Base-by-base conservation (phyloP, 37 sponge, comb jelly and placozoan species). In the Lycopodina hypogea region DNA sequence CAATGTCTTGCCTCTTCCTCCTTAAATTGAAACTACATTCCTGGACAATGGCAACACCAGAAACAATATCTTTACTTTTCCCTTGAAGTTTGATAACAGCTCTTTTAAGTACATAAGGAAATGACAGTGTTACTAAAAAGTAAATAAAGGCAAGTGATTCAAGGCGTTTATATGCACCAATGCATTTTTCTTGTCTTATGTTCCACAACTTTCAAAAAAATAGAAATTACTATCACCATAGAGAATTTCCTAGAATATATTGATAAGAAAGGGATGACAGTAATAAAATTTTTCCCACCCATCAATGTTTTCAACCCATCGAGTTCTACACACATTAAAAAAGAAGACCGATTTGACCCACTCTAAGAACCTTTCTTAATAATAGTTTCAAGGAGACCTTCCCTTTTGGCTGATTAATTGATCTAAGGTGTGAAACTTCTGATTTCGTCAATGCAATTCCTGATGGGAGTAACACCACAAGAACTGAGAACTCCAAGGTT, bases 241-340 rank as follows among this genome's bases (percentile, higher is more conserved):
- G 29, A 88, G 26, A 57, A 83, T 83, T 18, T 74, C 78, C 45
- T 88, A 83, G 65, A 68, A 78, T 80, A 88, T 83, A 29, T 68
- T 17, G 68, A 88, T 51, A 18, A 88, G 28, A 60, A 88, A 79
- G 3, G 89, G 83, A 56, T 83, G 83, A 8, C 42, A 28, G 42
- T 65, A 73, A 35, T 69, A 70, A 78, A 80, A 80, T 64, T 80
- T 33, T 53, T 86, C 80, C 86, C 86, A 86, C 18, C 87, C 81
- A 58, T 86, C 81, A 68, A 79, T 86, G 57, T 86, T 86, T 60
- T 86, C 87, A 56, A 86, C 81, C 87, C 87, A 86, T 18, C 87
- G 81, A 51, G 76, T 86, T 26, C 80, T 69, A 69, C 87, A 86
- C 34, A 86, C 87, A 80, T 75, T 61, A 80, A 30, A 74, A 86